These are phyloP conservation scores for Melitaea athalia DNA, from an alignment of 2,888 invertebrate species.

Conservation along the genomic window DNA sequence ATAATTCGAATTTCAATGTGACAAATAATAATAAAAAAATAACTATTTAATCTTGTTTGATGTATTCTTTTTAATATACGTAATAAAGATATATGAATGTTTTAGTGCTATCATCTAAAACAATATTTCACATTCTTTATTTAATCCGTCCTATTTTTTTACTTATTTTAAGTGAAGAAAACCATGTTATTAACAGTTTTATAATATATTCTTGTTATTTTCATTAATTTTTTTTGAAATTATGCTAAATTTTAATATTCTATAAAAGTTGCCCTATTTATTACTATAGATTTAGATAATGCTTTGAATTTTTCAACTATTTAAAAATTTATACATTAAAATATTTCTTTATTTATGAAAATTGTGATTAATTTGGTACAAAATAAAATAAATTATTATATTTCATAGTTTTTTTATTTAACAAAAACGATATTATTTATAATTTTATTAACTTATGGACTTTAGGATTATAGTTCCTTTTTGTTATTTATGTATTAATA, in stretches of 20 bases:
- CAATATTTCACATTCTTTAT: neutral
- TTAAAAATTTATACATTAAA: neutral
- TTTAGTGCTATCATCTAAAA: too few relatives aligned
- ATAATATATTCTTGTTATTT: neutral
- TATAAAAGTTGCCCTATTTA: constrained; percentile 5
- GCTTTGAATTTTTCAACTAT: constrained; percentile 25
- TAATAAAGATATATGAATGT: neutral
- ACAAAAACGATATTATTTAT: constrained; percentile 4
- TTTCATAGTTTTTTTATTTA: constrained; percentile 38
- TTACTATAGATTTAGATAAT: constrained; percentile 14
- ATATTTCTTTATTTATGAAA: constrained; percentile 21
- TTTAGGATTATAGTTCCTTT: too few relatives aligned
- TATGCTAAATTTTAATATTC: neutral
- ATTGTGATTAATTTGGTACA: constrained; percentile 55
- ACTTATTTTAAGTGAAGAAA: neutral
- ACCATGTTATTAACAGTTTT: neutral
- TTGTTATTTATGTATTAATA: too few relatives aligned
- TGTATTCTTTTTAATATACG: neutral
- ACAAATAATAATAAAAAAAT: constrained; percentile 6
- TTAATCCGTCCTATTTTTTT: neutral
- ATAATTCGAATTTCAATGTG: constrained; percentile 4
- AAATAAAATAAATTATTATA: constrained; percentile 67
- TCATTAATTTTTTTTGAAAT: neutral
- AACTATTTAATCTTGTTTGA: neutral
- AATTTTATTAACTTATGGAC: neutral